Conservation (phyloP, 2,888 invertebrate species). For the Ormyrus labotus region DNA sequence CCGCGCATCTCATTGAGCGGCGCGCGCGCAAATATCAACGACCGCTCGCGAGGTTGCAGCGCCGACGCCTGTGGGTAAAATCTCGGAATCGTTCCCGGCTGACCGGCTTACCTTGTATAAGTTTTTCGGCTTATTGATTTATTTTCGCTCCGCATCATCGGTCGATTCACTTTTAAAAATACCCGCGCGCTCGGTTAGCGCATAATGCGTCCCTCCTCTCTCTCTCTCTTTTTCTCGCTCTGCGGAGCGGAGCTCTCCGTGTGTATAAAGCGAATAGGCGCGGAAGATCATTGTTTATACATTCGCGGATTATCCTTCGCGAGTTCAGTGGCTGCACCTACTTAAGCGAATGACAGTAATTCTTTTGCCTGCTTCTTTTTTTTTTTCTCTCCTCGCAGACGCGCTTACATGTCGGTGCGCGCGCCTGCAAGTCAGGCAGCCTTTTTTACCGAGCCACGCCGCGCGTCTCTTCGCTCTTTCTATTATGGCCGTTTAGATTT, state of each 20-base stretch:
- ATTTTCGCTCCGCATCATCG: slow-evolving; percentile 1
- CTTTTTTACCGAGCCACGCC: no score
- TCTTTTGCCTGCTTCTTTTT: slow-evolving; percentile 60
- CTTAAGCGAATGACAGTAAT: slow-evolving; percentile 67
- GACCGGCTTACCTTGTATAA: slow-evolving; percentile 26
- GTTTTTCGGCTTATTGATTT: slow-evolving; percentile 25
- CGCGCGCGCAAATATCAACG: slow-evolving; percentile 53
- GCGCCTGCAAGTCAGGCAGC: no score
- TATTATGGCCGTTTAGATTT: no score
- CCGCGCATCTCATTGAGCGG: not conserved
- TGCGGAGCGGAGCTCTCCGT: no score
- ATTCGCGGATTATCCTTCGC: slow-evolving; percentile 72
- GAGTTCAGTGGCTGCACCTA: slow-evolving; percentile 73
- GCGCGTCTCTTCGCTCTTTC: no score
- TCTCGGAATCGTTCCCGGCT: no score
- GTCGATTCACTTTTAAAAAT: slow-evolving; percentile 17
- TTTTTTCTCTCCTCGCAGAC: not conserved
- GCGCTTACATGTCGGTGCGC: not conserved
- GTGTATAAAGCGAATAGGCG: slow-evolving; percentile 57
- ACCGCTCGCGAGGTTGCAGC: slow-evolving; percentile 51
- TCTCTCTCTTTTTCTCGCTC: no score
- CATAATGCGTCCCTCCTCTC: no score
- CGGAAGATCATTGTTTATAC: slow-evolving; percentile 70
- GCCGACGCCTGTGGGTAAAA: no score
- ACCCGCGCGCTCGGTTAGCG: no score